Base-by-base conservation (phyloP, 2,113 vertebrate species). In the Trichechus manatus region DNA sequence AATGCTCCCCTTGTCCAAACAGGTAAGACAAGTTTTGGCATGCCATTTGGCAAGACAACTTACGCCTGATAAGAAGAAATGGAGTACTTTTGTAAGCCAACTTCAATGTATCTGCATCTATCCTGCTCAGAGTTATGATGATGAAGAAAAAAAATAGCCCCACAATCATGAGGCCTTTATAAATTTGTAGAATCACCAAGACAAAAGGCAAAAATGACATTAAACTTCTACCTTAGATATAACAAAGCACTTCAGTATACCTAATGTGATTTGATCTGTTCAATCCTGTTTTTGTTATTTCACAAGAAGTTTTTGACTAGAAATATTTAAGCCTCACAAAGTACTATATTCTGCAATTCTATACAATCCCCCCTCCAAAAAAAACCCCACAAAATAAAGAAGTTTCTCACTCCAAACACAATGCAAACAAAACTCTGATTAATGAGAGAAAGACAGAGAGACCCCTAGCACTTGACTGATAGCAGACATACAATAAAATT, bases 11-110 rank as follows among this genome's bases (percentile, higher is more conserved):
- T 63, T 97, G 97, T 75, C 53, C 95, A 56, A 95, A 70, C 96
- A 56, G 98, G 98, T 99, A 98, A 98, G 89, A 47, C 8, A 3
- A 27, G 47, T 36, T 25, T n/a, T 82, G 66, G 31, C 11, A 3
- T 22, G 0, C 23, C 36, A 36, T 36, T 68, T 29, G 27, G 39
- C 11, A 56, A 77, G 56, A 33, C 63, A 27, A 56, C 5, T 6
- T n/a, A 47, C 23, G 36, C 2, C 0, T 66, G 6, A 63, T 44
- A n/a, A 90, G 85, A 66, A 68, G 70, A 66, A 78, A 42, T 15
- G 31, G 5, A 78, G 59, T 6, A 1, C 61, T 47, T 31, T 25
- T n/a, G 13, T 64, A 36, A 75, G 70, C 42, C 9, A 56, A 4
- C 25, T 61, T 42, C 44, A n/a, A 11, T 75, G 66, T 74, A 17